phyloP scores from a whole-genome alignment of 2,113 vertebrate genomes.

The Odocoileus hemionus region DNA sequence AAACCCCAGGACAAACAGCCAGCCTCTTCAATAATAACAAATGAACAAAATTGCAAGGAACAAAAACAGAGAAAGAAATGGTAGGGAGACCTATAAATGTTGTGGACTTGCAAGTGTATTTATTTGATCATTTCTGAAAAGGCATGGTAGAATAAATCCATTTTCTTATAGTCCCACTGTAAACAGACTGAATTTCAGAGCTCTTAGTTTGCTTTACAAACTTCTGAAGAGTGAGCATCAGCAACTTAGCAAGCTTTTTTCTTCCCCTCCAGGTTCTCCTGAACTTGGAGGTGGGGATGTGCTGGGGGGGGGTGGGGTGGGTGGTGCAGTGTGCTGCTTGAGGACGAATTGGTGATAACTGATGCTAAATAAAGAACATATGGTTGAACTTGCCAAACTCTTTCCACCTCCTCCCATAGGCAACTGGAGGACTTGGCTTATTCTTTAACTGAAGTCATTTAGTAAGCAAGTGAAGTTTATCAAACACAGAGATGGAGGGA shows the following conservation, averaged over 20 bases:
- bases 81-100: neutral
- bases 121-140: slow-evolving; percentile 13
- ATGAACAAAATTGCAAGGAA: neutral
- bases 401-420: neutral
- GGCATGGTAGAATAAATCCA: neutral
- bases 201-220: neutral
- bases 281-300: no score
- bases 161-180: neutral
- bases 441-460: neutral
- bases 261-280: neutral
- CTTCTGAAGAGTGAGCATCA: neutral
- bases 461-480: neutral
- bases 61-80: neutral
- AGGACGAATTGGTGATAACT: neutral
- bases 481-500: neutral
- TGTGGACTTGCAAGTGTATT: neutral
- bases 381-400: neutral
- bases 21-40: neutral
- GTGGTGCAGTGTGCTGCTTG: neutral
- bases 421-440: neutral
- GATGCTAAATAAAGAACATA: neutral
- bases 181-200: neutral
- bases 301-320: neutral
- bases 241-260: neutral
- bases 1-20: neutral